Conservation (phyloP, 2,113 vertebrate genomes). For the human region GRCh38 chr9:98782501-98783000, state of each 20-base stretch:
- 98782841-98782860: too few relatives aligned
- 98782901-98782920: too few relatives aligned
- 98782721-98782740: neutral
- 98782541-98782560: constrained; percentile 96
- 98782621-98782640: neutral
- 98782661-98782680: neutral
- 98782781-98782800: neutral
- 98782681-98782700: rapidly evolving
- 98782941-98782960: too few relatives aligned
- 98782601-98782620: neutral
- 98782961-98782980: too few relatives aligned
- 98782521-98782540: constrained; percentile 94
- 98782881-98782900: too few relatives aligned
- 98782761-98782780: neutral
- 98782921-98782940: too few relatives aligned
- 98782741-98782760: neutral
- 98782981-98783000: too few relatives aligned
- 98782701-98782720: neutral
- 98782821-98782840: too few relatives aligned
- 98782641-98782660: rapidly evolving
- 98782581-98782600: constrained; percentile 25
- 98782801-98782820: too few relatives aligned
- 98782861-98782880: too few relatives aligned
- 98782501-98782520: constrained; percentile 97
- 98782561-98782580: constrained; percentile 93